Conservation (phyloP, 2,888 invertebrate species). For the Agrotis segetum region DNA sequence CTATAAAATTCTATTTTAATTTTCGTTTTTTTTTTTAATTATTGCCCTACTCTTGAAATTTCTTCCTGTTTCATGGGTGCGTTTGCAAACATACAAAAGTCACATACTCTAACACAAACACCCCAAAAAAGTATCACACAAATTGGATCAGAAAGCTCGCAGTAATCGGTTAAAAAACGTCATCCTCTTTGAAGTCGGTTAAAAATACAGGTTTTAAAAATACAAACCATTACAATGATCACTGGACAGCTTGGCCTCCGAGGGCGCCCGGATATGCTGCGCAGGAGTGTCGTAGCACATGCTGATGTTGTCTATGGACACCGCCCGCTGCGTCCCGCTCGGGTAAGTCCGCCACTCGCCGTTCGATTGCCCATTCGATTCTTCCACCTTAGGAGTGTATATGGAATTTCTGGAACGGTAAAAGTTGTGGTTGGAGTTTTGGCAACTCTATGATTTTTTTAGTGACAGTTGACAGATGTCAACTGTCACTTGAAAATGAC, state of each 20-base stretch:
- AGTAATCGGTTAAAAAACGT: not conserved
- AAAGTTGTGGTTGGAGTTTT: constrained; percentile 9
- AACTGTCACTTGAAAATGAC: no score
- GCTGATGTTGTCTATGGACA: constrained; percentile 92
- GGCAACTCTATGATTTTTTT: no score
- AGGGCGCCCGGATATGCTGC: constrained; percentile 83
- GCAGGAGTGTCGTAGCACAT: constrained; percentile 86
- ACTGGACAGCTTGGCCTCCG: constrained; percentile 82
- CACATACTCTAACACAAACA: no score
- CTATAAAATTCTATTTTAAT: no score
- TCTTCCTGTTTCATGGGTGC: no score
- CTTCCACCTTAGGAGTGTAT: constrained; percentile 94
- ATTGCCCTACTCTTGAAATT: no score
- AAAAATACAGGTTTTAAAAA: not conserved
- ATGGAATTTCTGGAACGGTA: constrained; percentile 91
- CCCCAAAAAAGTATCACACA: no score
- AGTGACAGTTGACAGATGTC: not conserved
- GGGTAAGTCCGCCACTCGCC: constrained; percentile 88
- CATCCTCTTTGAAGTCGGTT: no score
- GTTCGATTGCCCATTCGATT: constrained; percentile 81
- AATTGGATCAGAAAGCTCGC: no score
- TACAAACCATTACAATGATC: constrained; percentile 84
- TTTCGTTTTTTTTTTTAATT: no score
- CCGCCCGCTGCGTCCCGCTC: constrained; percentile 88
- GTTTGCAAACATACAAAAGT: no score